phyloP scores from a whole-genome alignment of 2,797 vertebrate species.

The Chiropotes sagulatus region DNA sequence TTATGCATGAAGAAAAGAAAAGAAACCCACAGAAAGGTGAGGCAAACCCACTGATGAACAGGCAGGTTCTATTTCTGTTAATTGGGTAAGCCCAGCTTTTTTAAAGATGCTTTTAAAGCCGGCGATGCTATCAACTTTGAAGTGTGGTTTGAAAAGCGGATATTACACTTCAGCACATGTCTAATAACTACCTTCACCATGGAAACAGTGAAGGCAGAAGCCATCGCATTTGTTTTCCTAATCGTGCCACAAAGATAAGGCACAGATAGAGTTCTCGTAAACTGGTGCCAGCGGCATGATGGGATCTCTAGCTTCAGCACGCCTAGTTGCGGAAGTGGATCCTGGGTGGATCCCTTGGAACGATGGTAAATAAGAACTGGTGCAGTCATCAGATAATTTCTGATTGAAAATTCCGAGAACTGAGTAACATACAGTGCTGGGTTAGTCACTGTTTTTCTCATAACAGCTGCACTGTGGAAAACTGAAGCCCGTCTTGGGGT shows the following conservation, averaged over 20 bases:
- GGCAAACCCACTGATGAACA: background rate
- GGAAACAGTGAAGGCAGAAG: conserved; percentile 68
- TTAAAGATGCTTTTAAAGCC: background rate
- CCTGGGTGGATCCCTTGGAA: conserved; percentile 58
- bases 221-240: conserved; percentile 34
- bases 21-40: conserved; percentile 60
- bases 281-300: conserved; percentile 55
- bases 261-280: conserved; percentile 82
- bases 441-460: conserved; percentile 83
- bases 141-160: conserved; percentile 71
- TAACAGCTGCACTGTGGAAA: conserved; percentile 68
- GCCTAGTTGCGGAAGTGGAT: background rate
- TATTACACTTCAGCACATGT: conserved; percentile 59
- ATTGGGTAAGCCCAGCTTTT: background rate
- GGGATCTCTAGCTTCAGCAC: conserved; percentile 77
- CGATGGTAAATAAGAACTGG: conserved; percentile 75
- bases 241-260: background rate
- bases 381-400: conserved; percentile 79
- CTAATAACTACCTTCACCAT: conserved; percentile 9
- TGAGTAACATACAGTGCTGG: conserved; percentile 66
- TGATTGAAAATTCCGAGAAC: conserved; percentile 85
- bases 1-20: conserved; percentile 30
- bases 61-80: conserved; percentile 47
- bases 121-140: conserved; percentile 62
- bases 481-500: conserved; percentile 47